phyloP scores from a whole-genome alignment of 2,113 vertebrate species.

The Sturnus vulgaris region DNA sequence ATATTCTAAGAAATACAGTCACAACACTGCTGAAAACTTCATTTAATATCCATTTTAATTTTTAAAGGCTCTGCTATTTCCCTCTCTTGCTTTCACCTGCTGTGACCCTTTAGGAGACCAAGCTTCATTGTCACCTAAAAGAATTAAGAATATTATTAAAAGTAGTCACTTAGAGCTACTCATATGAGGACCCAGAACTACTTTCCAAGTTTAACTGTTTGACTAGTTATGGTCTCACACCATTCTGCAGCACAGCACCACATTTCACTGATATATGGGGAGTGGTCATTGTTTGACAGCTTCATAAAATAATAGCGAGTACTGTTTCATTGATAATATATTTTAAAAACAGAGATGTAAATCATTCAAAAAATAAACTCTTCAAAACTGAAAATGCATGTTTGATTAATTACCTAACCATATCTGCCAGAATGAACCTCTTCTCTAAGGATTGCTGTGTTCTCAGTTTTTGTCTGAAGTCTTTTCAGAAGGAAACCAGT shows the following conservation, averaged over 20 bases:
- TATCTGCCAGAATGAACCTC: background rate
- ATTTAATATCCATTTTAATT: background rate
- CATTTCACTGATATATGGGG: background rate
- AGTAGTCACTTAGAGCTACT: background rate
- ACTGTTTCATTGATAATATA: background rate
- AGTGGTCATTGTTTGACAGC: background rate
- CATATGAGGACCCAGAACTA: background rate
- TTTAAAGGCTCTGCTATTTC: background rate
- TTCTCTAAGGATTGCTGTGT: background rate
- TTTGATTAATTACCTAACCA: background rate
- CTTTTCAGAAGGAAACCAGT: slow-evolving; percentile 7
- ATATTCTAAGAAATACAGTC: background rate
- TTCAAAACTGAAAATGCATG: background rate
- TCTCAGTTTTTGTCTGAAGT: background rate
- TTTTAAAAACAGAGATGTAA: background rate
- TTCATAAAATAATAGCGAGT: background rate
- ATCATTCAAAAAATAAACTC: background rate
- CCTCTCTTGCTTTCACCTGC: background rate
- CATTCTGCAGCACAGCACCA: background rate
- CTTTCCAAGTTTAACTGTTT: background rate
- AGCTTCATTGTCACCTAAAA: background rate
- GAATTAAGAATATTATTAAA: background rate
- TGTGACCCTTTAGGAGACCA: background rate
- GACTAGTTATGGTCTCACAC: background rate
- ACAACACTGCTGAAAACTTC: background rate